phyloP scores from a whole-genome alignment of 2,888 invertebrate genomes.

The Dynastes grantii region DNA sequence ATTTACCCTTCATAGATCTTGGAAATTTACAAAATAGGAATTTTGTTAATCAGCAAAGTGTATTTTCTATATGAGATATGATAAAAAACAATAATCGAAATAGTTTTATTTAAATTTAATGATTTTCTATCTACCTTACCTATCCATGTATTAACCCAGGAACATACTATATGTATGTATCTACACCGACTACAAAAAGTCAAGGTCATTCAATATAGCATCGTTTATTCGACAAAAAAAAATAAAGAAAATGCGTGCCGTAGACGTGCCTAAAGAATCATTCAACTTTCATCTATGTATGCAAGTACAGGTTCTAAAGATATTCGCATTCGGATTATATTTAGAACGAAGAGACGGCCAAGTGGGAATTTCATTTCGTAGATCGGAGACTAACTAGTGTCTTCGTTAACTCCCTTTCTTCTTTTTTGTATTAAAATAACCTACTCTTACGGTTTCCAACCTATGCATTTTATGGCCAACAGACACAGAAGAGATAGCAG shows the following conservation, averaged over 20 bases:
- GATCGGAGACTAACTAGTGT: constrained; percentile 13
- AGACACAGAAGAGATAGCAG: background rate
- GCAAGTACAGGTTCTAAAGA: constrained; percentile 37
- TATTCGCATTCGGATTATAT: constrained; percentile 39
- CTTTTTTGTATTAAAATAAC: constrained; percentile 14
- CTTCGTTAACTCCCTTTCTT: background rate
- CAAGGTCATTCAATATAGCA: constrained; percentile 30
- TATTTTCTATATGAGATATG: no score
- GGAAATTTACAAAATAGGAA: no score
- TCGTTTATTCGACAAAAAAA: background rate
- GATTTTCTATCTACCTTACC: no score
- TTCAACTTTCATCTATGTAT: constrained; percentile 42
- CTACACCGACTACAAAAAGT: background rate
- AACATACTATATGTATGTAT: background rate
- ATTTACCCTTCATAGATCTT: no score
- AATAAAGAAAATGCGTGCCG: background rate
- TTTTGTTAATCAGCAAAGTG: no score
- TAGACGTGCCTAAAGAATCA: constrained; percentile 39
- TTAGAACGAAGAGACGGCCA: constrained; percentile 8
- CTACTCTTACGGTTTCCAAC: background rate
- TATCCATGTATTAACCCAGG: no score
- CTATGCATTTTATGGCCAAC: background rate
- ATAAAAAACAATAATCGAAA: no score
- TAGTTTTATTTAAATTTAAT: no score
- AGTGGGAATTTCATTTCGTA: constrained; percentile 29